These are phyloP conservation scores for Nasonia oneida DNA, from an alignment of 2,888 invertebrate species.

Conservation along the genomic window DNA sequence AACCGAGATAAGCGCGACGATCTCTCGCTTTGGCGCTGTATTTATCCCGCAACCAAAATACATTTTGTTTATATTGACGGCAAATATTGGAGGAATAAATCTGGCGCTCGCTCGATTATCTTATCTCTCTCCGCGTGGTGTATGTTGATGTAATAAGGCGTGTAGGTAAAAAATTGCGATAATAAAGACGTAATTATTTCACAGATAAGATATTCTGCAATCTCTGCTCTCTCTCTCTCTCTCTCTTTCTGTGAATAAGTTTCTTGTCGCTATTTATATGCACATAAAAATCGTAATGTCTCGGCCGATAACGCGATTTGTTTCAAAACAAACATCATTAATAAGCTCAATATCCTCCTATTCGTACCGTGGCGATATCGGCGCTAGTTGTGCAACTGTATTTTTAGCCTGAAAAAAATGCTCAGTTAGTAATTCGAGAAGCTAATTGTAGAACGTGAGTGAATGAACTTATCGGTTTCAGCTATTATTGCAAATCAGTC, in stretches of 20 bases:
- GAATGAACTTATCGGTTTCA: background rate
- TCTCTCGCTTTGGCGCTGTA: no score
- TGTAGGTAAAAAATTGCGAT: background rate
- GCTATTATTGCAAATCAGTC: no score
- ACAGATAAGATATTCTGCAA: constrained; percentile 18
- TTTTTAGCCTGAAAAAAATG: background rate
- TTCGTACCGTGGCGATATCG: background rate
- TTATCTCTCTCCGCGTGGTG: background rate
- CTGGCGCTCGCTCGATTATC: background rate
- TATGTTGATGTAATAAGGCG: constrained; percentile 12
- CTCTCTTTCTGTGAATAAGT: background rate
- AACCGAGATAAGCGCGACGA: no score
- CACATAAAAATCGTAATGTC: background rate
- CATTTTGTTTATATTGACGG: constrained; percentile 1
- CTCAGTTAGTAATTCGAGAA: background rate
- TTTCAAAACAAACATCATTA: constrained; percentile 3
- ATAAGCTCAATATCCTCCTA: background rate
- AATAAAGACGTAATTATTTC: constrained; percentile 22
- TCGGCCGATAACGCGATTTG: background rate
- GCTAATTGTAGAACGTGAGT: background rate
- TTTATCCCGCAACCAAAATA: background rate
- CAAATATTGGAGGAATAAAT: background rate
- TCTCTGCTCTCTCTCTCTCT: background rate
- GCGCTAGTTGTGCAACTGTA: background rate
- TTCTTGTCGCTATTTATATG: background rate